Evolutionary conservation across 2,888 invertebrate genomes (phyloP).

Genomic region (Noctua janthina): DNA sequence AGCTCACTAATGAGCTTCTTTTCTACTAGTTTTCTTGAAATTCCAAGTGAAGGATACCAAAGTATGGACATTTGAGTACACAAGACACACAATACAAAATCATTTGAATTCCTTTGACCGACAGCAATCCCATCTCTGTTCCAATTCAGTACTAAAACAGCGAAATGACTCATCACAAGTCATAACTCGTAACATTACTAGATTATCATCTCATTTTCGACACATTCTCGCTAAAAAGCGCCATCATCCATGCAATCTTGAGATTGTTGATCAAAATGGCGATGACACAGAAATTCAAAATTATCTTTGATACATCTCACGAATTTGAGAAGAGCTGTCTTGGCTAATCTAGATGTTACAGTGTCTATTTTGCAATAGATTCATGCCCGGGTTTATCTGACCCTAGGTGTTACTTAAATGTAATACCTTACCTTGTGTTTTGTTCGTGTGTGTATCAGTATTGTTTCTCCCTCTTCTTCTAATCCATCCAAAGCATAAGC

Average conservation of each 20-base stretch:
- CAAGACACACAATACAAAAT: background rate
- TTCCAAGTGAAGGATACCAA: background rate
- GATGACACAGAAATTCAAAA: constrained; percentile 52
- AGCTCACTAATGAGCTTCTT: background rate
- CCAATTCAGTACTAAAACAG: constrained; percentile 16
- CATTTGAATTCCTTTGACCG: constrained; percentile 13
- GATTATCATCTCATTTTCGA: constrained; percentile 59
- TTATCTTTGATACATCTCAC: constrained; percentile 55
- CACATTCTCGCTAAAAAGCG: constrained; percentile 44
- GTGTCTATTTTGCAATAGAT: constrained; percentile 38
- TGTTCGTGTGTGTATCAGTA: background rate
- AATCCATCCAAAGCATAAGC: no score
- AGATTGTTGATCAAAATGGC: constrained; percentile 55
- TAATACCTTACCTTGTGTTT: background rate
- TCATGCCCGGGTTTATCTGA: background rate
- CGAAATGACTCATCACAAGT: constrained; percentile 32
- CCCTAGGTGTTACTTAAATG: background rate
- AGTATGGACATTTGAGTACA: background rate
- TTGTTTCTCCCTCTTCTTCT: background rate
- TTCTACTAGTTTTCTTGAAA: background rate
- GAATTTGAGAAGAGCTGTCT: constrained; percentile 26
- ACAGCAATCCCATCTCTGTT: constrained; percentile 41
- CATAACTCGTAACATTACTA: constrained; percentile 2
- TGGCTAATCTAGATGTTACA: constrained; percentile 30
- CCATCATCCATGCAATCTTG: constrained; percentile 42